A percentile compares a stretch with the other conserved stretches of the same genome.
These are phyloP conservation scores for Jaculus jaculus DNA, from an alignment of 2,113 vertebrate species.

Conservation along the genomic window DNA sequence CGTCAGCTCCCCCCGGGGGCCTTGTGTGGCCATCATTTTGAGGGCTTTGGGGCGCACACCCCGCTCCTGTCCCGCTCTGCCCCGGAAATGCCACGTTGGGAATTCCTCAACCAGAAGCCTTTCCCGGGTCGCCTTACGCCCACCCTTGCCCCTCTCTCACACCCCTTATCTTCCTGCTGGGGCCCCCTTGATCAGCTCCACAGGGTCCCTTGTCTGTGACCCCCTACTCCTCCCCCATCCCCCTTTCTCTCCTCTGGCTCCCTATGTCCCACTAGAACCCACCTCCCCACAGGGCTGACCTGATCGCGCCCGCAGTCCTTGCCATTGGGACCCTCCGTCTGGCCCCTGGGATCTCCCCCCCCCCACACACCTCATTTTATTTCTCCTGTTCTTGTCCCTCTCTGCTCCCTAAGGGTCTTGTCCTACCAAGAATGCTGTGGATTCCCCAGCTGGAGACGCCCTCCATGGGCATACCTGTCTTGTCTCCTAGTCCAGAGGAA, in stretches of 20 bases:
- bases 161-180: neutral
- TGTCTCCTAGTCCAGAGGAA: neutral
- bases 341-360: neutral
- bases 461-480: constrained; percentile 34
- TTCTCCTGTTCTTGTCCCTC: neutral
- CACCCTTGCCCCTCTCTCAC: neutral
- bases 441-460: neutral
- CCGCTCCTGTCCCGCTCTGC: neutral
- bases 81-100: neutral
- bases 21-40: neutral
- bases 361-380: too few relatives aligned
- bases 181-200: neutral
- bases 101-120: neutral
- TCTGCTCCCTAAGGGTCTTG: neutral
- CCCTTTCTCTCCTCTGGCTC: neutral
- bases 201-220: neutral
- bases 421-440: neutral
- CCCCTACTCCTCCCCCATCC: neutral
- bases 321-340: neutral
- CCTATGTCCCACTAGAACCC: neutral
- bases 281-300: neutral
- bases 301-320: too few relatives aligned
- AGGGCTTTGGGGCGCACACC: neutral
- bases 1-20: neutral
- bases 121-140: neutral